Evolutionary conservation across 2,113 vertebrate genomes (phyloP), one percentile per base, ranked within the genome.

Genomic region (Chionis minor): DNA sequence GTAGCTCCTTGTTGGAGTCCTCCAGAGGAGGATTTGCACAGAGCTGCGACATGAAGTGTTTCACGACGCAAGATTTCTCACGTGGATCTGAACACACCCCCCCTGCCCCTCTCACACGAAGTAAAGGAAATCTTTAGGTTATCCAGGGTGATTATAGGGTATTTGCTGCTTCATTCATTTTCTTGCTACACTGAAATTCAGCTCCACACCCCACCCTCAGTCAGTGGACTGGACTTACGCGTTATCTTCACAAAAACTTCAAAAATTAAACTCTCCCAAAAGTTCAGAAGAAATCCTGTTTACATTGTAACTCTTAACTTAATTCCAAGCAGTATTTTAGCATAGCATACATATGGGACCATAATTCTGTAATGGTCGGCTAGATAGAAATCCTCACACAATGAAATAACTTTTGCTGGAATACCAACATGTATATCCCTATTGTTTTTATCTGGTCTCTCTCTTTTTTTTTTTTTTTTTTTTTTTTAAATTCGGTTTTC

Each of bases 21-120:
- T 85, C 54, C 73, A 33, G 61, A 73, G n/a, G 22, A 61, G 22
- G 40, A 62, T 14, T 47, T 59, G 33, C 54, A 32, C 40, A 23
- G 45, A 83, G 21, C 56, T 67, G n/a, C 3, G 3, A 7, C 32
- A 12, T 21, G 19, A 71, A 45, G n/a, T 8, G n/a, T 32, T 85
- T 79, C 19, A 42, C 17, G 10, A 56, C 9, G n/a, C 3, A 20
- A 61, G 18, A 5, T 86, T 72, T 88, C 52, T 75, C 54, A 49
- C 0, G 4, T 6, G 58, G 24, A 14, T 33, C 17, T 67, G 32
- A 81, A 56, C 22, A 71, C 20, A 55, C 3, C 26, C 0, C 6
- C 14, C 23, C 38, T n/a, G 20, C 8, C 28, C 32, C n/a, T 63
- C 4, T 66, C 22, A 42, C 0, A 0, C 8, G 26, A 78, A 33